A percentile compares a stretch with the other conserved stretches of the same genome.
phyloP scores from a whole-genome alignment of 2,888 invertebrate genomes.

The Tiliacea citrago region DNA sequence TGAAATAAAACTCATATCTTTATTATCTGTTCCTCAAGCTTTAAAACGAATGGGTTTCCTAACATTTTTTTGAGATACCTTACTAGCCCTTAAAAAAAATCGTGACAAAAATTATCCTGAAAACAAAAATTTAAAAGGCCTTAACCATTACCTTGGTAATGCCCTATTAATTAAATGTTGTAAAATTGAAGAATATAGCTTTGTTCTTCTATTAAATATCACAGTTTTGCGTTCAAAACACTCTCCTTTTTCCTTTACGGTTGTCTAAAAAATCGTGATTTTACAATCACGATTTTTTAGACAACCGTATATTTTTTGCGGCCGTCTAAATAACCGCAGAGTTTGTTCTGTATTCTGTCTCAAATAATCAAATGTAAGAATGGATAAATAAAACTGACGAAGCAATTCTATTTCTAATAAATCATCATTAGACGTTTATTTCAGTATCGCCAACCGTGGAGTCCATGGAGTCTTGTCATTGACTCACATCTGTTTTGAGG shows the following conservation, averaged over 20 bases:
- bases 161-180: too few species aligned
- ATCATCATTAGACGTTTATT: not conserved
- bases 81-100: not conserved
- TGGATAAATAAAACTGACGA: not conserved
- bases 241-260: too few species aligned
- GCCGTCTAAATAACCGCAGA: too few species aligned
- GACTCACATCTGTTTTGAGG: not conserved
- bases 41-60: too few species aligned
- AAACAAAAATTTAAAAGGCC: too few species aligned
- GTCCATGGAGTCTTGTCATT: not conserved
- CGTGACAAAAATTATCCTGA: too few species aligned
- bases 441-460: not conserved
- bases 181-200: not conserved
- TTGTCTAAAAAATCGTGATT: too few species aligned
- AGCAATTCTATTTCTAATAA: not conserved
- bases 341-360: not conserved
- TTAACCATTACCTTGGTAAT: too few species aligned
- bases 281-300: too few species aligned
- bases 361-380: not conserved
- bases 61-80: not conserved
- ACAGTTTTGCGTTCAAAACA: not conserved
- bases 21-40: not conserved
- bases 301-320: too few species aligned
- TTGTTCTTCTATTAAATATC: not conserved
- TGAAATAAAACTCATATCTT: constrained; percentile 16